Base-by-base conservation (phyloP, 2,797 vertebrate genomes). In the Acanthurus tractus region DNA sequence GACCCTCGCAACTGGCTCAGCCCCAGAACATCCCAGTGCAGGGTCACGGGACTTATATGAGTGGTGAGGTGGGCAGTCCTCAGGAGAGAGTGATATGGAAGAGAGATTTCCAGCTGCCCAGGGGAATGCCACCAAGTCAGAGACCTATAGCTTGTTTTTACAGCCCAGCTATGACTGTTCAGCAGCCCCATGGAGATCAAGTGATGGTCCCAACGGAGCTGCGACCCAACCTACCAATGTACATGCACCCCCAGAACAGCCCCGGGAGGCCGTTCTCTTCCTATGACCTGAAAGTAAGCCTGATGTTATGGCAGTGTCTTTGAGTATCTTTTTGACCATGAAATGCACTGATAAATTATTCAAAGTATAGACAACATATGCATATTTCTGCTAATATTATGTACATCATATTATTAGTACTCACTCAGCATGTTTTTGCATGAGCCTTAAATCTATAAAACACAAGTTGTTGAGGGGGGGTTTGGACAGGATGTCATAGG, bases 201-300 rank as follows among this genome's bases (percentile, higher is more conserved):
- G 85, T 83, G 14, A 78, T 63, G 9, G 82, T 89, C 48, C 70
- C 82, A 0, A 54, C 89, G 0, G 95, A 96, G 64, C 77, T 92
- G 22, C 96, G 96, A 68, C 91, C 95, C 2, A 92, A 91, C 68
- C 88, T 96, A 49, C 96, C 95, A 18, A 94, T 96, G 91, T 93
- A 97, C 83, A 96, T 97, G 92, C 95, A 95, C 71, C 88, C 95
- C 53, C 95, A 97, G 61, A 95, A 96, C 59, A 95, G 94, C 93
- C 97, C 95, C 0, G 94, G 95, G 42, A 91, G 96, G 93, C 94
- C 94, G 0, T 96, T 94, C 80, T 95, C 96, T 71, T 94, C 95
- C 40, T 95, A 96, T 14, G 97, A 96, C 89, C 95, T 96, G 79
- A 98, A 99, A 96, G 98, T 99, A 96, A 73, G 88, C 7, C 36